phyloP scores from a whole-genome alignment of 2,113 vertebrate species.

The Hypocryptadius cinnamomeus region DNA sequence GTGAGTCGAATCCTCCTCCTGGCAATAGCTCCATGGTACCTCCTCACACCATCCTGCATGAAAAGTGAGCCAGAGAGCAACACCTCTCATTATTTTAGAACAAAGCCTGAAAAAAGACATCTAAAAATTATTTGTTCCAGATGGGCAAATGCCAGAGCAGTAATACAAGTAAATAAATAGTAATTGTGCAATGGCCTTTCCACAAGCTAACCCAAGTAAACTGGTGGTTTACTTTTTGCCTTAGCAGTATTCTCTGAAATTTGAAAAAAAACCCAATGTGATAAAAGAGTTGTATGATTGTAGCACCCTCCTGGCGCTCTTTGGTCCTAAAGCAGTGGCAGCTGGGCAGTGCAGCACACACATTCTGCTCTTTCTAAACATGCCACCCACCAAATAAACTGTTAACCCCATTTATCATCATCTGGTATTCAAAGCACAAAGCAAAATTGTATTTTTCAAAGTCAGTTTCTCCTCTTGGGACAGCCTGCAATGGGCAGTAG shows the following conservation, averaged over 20 bases:
- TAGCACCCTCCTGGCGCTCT: background rate
- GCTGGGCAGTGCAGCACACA: background rate
- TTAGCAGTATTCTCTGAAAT: background rate
- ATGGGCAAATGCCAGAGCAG: background rate
- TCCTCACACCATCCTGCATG: constrained; percentile 66
- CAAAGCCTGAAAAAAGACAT: background rate
- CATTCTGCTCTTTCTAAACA: background rate
- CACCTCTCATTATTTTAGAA: background rate
- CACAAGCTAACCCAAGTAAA: background rate
- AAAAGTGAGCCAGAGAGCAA: background rate
- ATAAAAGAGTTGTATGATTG: background rate
- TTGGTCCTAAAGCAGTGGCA: background rate
- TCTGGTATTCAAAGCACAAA: background rate
- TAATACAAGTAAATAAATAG: background rate
- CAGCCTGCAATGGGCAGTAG: background rate
- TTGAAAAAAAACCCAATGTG: background rate
- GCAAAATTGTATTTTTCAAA: background rate
- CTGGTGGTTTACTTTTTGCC: background rate
- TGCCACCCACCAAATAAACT: background rate
- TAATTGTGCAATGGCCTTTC: background rate
- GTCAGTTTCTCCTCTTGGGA: background rate
- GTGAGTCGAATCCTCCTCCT: constrained; percentile 69
- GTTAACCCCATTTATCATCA: background rate
- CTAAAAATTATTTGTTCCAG: background rate
- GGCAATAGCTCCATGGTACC: constrained; percentile 69